A percentile compares a stretch with the other conserved stretches of the same genome.
Evolutionary conservation across 1,140 invertebrate genomes (phyloP).

Genomic region (Dufourea novaeangliae): DNA sequence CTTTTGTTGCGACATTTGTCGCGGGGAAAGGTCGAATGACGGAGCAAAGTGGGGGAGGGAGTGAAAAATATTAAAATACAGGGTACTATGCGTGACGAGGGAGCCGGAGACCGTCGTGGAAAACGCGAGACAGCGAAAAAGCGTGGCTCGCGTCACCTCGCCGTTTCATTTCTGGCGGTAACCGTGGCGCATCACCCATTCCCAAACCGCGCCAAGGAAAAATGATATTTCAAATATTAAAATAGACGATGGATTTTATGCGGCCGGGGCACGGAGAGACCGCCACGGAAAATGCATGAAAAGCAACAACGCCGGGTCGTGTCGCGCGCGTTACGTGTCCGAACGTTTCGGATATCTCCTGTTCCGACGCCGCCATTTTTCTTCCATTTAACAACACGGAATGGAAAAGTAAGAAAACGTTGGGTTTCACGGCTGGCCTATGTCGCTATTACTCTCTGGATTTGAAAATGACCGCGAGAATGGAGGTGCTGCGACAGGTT

Average conservation of each 20-base stretch:
- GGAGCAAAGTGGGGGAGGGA: too few species aligned
- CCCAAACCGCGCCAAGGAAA: slow-evolving; percentile 5
- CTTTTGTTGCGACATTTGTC: slow-evolving; percentile 1
- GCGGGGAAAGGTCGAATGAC: too few species aligned
- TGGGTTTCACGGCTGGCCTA: neutral
- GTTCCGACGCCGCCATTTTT: neutral
- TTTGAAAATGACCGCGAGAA: neutral
- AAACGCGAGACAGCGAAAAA: slow-evolving; percentile 14
- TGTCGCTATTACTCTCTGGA: neutral
- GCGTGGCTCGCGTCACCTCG: slow-evolving; percentile 5
- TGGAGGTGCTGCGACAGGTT: neutral
- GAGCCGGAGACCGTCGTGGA: neutral
- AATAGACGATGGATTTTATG: slow-evolving; percentile 21
- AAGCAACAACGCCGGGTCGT: neutral
- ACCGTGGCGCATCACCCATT: neutral
- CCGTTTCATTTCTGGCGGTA: slow-evolving; percentile 20
- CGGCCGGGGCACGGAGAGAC: neutral
- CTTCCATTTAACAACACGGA: neutral
- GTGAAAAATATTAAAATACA: slow-evolving; percentile 39
- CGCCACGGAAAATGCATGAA: neutral
- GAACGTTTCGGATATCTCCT: neutral
- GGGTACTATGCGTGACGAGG: neutral
- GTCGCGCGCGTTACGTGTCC: neutral
- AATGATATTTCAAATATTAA: slow-evolving; percentile 42
- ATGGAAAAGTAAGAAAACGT: slow-evolving; percentile 2